A percentile compares a stretch with the other conserved stretches of the same genome.
Conservation (phyloP, 2,888 invertebrate species). For the Lucinisca nassula region DNA sequence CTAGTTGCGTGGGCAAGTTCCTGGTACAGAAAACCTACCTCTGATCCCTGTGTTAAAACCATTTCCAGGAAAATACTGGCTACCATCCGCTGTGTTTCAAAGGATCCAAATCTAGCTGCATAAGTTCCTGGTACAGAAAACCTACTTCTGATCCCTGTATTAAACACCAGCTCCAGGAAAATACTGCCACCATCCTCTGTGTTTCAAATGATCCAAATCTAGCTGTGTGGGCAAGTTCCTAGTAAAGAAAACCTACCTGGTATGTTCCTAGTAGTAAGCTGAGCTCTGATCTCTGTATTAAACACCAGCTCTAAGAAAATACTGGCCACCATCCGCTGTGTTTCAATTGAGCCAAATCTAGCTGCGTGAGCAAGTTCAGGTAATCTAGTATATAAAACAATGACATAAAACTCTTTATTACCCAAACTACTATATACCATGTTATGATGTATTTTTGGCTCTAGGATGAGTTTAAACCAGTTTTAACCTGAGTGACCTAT, state of each 20-base stretch:
- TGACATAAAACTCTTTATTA: too few relatives aligned
- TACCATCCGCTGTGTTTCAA: conserved; percentile 81
- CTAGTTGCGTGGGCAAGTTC: conserved; percentile 84
- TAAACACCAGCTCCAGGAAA: conserved; percentile 85
- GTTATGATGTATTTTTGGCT: too few relatives aligned
- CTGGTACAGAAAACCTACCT: too few relatives aligned
- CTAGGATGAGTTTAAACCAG: too few relatives aligned
- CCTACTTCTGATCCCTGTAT: conserved; percentile 81
- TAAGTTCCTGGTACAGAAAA: too few relatives aligned
- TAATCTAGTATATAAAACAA: too few relatives aligned
- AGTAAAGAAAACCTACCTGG: conserved; percentile 82
- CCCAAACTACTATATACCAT: too few relatives aligned
- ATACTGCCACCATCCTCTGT: conserved; percentile 85
- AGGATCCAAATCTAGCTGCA: conserved; percentile 80
- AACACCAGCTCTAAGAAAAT: conserved; percentile 85
- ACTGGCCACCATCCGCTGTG: conserved; percentile 83
- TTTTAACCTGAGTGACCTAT: too few relatives aligned
- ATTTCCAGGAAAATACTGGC: conserved; percentile 86
- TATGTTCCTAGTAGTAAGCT: conserved; percentile 81
- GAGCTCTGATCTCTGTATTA: conserved; percentile 80
- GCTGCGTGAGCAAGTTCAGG: conserved; percentile 85
- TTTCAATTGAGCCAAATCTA: conserved; percentile 74
- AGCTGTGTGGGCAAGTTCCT: conserved; percentile 84
- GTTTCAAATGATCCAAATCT: conserved; percentile 76
- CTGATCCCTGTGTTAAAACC: conserved; percentile 83